These are phyloP conservation scores for Xenops minutus DNA, from an alignment of 2,797 vertebrate genomes.

Conservation along the genomic window DNA sequence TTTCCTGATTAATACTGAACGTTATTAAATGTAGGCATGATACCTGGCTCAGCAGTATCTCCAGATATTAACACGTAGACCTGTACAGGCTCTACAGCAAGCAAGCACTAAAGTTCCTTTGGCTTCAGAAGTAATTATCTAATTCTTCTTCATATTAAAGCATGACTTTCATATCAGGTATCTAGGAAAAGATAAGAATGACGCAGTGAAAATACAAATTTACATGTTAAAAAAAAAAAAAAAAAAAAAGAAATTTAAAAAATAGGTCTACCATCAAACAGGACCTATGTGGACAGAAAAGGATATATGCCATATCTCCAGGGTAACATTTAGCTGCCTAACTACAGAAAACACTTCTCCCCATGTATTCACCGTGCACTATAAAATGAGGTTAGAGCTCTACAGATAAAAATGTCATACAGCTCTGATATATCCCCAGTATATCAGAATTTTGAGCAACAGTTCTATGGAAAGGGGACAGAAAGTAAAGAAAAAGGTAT, in stretches of 20 bases:
- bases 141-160: not conserved
- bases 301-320: not conserved
- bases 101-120: not conserved
- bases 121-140: not conserved
- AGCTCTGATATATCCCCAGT: not conserved
- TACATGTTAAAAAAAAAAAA: not conserved
- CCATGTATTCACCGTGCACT: not conserved
- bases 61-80: not conserved
- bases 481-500: not conserved
- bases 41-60: not conserved
- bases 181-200: not conserved
- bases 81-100: not conserved
- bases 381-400: not conserved
- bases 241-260: too few species aligned
- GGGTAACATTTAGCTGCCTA: not conserved
- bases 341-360: not conserved
- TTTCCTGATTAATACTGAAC: not conserved
- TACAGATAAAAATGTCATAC: not conserved
- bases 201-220: not conserved
- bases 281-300: not conserved
- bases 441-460: not conserved
- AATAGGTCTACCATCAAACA: not conserved
- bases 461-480: fast-evolving
- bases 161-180: not conserved
- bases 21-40: not conserved